A percentile compares a stretch with the other conserved stretches of the same genome.
Conservation (phyloP, 2,888 invertebrate genomes). For the Diachrysia chrysitis region DNA sequence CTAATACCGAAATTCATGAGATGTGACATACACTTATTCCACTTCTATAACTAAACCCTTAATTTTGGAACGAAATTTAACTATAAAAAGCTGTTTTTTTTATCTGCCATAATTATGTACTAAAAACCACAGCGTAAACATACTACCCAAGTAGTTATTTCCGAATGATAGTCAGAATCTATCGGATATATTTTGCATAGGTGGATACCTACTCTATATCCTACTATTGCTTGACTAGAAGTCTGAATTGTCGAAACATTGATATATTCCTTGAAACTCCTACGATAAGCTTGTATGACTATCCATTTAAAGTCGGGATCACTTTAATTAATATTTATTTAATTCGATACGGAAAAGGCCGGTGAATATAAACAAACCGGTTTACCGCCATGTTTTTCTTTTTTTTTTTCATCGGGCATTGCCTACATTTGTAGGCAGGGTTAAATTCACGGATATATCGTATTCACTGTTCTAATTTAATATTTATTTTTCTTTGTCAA, state of each 20-base stretch:
- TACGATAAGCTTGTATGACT: neutral
- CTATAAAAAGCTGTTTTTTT: neutral
- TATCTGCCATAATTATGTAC: neutral
- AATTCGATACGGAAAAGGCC: neutral
- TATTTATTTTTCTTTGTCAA: conserved; percentile 30
- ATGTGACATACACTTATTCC: neutral
- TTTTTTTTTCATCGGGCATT: conserved; percentile 30
- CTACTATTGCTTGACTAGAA: too few relatives aligned
- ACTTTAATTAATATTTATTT: conserved; percentile 12
- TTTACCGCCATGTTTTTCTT: conserved; percentile 10
- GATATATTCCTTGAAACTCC: conserved; percentile 4
- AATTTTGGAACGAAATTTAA: neutral
- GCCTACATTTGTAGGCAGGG: conserved; percentile 38
- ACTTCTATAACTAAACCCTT: neutral
- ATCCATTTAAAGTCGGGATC: neutral
- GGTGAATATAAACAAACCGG: conserved; percentile 9
- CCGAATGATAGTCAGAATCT: too few relatives aligned
- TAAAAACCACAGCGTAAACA: neutral
- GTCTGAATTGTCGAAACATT: neutral
- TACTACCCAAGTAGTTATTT: too few relatives aligned
- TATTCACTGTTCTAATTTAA: conserved; percentile 27
- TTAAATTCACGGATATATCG: conserved; percentile 23
- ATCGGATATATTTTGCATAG: neutral
- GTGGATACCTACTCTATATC: too few relatives aligned
- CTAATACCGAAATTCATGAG: neutral